Conservation (phyloP, 2,888 invertebrate species). For the Eurois occulta region DNA sequence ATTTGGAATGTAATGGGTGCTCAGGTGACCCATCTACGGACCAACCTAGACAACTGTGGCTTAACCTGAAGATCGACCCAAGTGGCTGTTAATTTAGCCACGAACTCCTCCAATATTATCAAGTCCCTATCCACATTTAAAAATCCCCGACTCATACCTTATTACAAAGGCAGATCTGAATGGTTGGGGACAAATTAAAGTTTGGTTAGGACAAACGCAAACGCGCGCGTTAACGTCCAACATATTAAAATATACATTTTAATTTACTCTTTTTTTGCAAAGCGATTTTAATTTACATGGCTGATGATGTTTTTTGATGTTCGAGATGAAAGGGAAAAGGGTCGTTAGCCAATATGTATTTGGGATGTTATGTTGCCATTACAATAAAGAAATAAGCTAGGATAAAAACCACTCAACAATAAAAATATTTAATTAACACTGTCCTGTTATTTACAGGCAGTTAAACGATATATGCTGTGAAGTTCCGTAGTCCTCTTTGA, state of each 20-base stretch:
- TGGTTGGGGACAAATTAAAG: slow-evolving; percentile 63
- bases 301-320: slow-evolving; percentile 42
- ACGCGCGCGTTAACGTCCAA: slow-evolving; percentile 20
- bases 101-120: not conserved
- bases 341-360: not conserved
- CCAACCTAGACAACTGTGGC: too few species aligned
- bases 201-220: slow-evolving; percentile 62
- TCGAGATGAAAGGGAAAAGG: slow-evolving; percentile 30
- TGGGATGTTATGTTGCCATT: slow-evolving; percentile 1
- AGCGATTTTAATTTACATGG: slow-evolving; percentile 49
- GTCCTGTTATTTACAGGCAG: not conserved
- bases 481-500: not conserved
- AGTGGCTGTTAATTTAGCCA: not conserved
- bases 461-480: not conserved
- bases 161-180: slow-evolving; percentile 57
- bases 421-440: not conserved
- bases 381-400: not conserved
- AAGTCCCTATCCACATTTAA: slow-evolving; percentile 39
- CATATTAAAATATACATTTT: slow-evolving; percentile 55
- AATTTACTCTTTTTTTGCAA: slow-evolving; percentile 44
- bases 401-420: not conserved
- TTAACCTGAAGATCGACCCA: not conserved
- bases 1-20: not conserved
- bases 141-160: slow-evolving; percentile 30
- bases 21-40: not conserved